A percentile compares a stretch with the other conserved stretches of the same genome.
Conservation (phyloP, 2,888 invertebrate species). For the Calephelis perditalis region DNA sequence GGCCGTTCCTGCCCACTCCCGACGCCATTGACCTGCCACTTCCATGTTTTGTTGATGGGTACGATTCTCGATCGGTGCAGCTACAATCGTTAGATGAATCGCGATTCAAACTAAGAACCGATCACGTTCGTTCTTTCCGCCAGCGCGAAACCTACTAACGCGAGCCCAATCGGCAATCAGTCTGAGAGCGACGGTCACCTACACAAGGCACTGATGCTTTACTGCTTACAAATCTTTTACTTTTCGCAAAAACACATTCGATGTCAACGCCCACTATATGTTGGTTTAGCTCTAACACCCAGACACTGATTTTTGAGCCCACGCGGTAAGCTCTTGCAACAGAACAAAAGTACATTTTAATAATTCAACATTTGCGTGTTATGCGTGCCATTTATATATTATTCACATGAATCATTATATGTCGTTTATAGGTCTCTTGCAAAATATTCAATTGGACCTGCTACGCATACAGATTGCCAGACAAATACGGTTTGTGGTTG, state of each 20-base stretch:
- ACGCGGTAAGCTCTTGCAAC: slow-evolving; percentile 46
- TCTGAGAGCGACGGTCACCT: slow-evolving; percentile 32
- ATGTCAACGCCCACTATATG: slow-evolving; percentile 63
- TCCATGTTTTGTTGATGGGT: slow-evolving; percentile 53
- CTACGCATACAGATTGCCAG: slow-evolving; percentile 14
- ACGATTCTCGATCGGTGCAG: slow-evolving; percentile 58
- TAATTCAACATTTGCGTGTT: slow-evolving; percentile 11
- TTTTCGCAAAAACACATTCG: slow-evolving; percentile 65
- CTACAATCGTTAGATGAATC: slow-evolving; percentile 59
- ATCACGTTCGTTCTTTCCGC: slow-evolving; percentile 53
- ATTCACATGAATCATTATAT: slow-evolving; percentile 10
- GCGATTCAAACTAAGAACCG: slow-evolving; percentile 42
- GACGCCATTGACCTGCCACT: slow-evolving; percentile 71
- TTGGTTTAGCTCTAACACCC: slow-evolving; percentile 35
- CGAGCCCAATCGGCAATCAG: slow-evolving; percentile 22
- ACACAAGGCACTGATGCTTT: slow-evolving; percentile 36
- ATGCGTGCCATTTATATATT: background rate
- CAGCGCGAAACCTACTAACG: slow-evolving; percentile 57
- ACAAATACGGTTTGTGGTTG: background rate
- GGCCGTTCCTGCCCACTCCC: slow-evolving; percentile 71
- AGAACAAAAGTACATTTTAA: slow-evolving; percentile 22
- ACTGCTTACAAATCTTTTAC: slow-evolving; percentile 53
- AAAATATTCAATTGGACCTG: slow-evolving; percentile 1
- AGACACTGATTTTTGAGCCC: slow-evolving; percentile 51
- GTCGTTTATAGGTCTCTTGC: background rate